Base-by-base conservation (phyloP, 2,113 vertebrate genomes). In the Hippoglossus stenolepis region DNA sequence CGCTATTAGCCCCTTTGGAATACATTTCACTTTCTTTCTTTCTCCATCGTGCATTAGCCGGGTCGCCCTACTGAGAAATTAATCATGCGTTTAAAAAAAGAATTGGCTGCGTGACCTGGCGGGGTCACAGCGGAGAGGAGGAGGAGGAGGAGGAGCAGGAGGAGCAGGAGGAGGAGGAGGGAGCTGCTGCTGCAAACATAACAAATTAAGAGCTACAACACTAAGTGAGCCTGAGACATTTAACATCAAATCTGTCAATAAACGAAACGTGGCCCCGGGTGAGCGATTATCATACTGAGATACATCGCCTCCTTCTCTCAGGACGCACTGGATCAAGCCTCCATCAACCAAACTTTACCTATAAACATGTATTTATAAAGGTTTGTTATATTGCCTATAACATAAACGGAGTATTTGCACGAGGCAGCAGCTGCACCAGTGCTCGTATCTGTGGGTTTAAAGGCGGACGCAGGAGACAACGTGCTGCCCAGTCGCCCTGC, bases 71-170 rank as follows among this genome's bases (percentile, higher is more conserved):
- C 92, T 92, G 94, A 92, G 94, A 93, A 94, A 94, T 93, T 94
- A 94, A 95, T 94, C 93, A 93, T 86, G 92, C 93, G 91, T 92
- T 93, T 87, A 80, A 91, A 92, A 91, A 93, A 92, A 90, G 81
- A 93, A 94, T 91, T 90, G 91, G 92, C 88, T 86, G 83, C 73
- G 90, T 93, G 93, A 94, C 93, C 92, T 93, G 77, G 62, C 85
- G 80, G 90, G 91, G 86, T 94, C 93, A 90, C 85, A 81, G 38
- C 75, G 64, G 75, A n/a, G 59, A 73, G 77, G 45, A 9, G 53
- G 40, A 77, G 31, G 18, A 72, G 62, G 61, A 83, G 68, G 51
- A 75, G 45, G 71, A 72, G 69, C 8, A 10, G 20, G 51, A 9
- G 53, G 53, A 13, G 9, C 11, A 23, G 21, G 53, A 12, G 53